These are phyloP conservation scores for Aurelia sp. DNA, from an alignment of 30 jellyfish, hydroid and myxozoan species.

Conservation along the genomic window DNA sequence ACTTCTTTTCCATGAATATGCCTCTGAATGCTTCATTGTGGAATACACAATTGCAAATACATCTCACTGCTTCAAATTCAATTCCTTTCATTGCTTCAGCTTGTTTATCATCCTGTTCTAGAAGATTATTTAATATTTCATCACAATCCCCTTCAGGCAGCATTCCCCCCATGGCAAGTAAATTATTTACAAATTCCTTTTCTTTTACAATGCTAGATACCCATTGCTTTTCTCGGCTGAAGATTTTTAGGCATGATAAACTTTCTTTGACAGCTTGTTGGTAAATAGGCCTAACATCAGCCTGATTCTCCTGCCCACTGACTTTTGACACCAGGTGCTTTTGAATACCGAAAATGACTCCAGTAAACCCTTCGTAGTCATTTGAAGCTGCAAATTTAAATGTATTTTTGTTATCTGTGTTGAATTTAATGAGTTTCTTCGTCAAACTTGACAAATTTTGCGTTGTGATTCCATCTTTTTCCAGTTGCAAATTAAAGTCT, in stretches of 20 bases:
- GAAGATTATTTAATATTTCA: background rate
- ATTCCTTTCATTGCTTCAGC: background rate
- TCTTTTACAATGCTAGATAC: conserved; percentile 1
- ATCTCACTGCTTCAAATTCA: conserved; percentile 54
- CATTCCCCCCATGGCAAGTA: conserved; percentile 15
- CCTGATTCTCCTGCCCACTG: background rate
- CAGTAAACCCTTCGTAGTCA: conserved; percentile 1
- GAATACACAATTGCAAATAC: conserved; percentile 74
- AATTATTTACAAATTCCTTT: background rate
- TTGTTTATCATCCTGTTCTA: background rate
- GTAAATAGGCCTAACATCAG: background rate
- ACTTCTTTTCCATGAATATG: conserved; percentile 9
- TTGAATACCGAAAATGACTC: background rate
- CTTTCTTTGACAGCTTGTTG: conserved; percentile 11
- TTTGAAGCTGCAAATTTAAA: conserved; percentile 1
- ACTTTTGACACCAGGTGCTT: conserved; percentile 1
- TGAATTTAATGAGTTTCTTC: background rate
- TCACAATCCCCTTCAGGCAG: background rate
- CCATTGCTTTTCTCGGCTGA: conserved; percentile 38
- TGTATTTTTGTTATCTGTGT: background rate
- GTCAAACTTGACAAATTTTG: too few species aligned
- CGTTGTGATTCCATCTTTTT: too few species aligned
- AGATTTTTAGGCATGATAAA: conserved; percentile 28
- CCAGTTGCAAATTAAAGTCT: too few species aligned
- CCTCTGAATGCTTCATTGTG: conserved; percentile 56